Conservation (phyloP, 2,888 invertebrate species). For the Taphrorychus bicolor region DNA sequence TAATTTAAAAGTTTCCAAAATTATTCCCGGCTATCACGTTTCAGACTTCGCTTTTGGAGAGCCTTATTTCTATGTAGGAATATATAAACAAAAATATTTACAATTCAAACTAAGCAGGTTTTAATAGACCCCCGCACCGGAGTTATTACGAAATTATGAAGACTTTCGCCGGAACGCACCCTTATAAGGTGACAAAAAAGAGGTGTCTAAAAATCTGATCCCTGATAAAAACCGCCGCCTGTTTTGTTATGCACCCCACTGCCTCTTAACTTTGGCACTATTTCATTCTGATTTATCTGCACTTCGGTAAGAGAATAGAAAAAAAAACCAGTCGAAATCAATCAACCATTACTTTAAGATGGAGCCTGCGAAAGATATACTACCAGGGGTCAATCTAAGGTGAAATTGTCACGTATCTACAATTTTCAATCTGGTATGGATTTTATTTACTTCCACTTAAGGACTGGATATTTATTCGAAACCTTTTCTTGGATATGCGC, state of each 20-base stretch:
- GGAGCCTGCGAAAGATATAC: constrained; percentile 61
- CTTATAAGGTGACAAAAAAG: constrained; percentile 42
- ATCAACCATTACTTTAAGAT: constrained; percentile 60
- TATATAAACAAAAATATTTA: constrained; percentile 53
- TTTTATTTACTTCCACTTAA: constrained; percentile 45
- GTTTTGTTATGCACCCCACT: constrained; percentile 61
- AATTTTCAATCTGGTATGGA: constrained; percentile 42
- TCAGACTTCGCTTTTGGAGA: not conserved
- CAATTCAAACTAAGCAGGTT: constrained; percentile 56
- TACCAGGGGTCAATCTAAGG: constrained; percentile 45
- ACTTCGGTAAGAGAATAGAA: constrained; percentile 61
- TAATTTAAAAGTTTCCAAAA: constrained; percentile 47
- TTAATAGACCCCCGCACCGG: constrained; percentile 50
- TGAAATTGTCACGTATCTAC: constrained; percentile 23
- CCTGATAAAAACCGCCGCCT: constrained; percentile 53
- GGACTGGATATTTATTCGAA: constrained; percentile 42
- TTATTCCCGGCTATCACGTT: constrained; percentile 34
- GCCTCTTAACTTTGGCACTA: constrained; percentile 51
- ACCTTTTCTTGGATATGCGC: too few relatives aligned
- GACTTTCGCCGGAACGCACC: constrained; percentile 30
- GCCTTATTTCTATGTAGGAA: constrained; percentile 44
- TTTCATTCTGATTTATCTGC: constrained; percentile 62
- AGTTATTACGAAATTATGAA: constrained; percentile 49
- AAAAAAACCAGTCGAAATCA: constrained; percentile 61
- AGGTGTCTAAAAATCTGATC: constrained; percentile 55